Percentiles rank a stretch among this genome's conserved stretches.
phyloP scores from a whole-genome alignment of 2,888 invertebrate species.

The Eucera pruinosa region DNA sequence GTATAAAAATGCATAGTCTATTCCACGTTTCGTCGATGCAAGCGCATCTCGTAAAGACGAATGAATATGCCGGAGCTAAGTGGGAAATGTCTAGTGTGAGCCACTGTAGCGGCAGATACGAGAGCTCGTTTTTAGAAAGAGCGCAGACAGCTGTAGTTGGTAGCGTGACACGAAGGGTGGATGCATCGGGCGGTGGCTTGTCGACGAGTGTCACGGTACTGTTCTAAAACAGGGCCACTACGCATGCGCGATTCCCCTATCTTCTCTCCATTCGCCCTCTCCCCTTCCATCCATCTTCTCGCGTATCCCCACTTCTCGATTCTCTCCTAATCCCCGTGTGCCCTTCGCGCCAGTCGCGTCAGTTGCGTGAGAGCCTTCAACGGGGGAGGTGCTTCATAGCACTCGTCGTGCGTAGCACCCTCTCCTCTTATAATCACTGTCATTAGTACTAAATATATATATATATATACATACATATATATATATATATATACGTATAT shows the following conservation, averaged over 20 bases:
- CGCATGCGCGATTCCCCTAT: conserved; percentile 78
- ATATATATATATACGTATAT: conserved; percentile 24
- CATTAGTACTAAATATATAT: conserved; percentile 53
- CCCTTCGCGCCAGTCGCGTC: conserved; percentile 75
- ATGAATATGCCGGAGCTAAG: no score
- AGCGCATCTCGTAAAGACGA: no score
- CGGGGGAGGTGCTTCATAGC: conserved; percentile 80
- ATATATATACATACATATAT: neutral
- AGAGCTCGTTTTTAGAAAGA: conserved; percentile 26
- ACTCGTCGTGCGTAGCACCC: conserved; percentile 55
- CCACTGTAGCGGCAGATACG: no score
- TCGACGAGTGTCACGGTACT: conserved; percentile 75
- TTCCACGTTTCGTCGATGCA: no score
- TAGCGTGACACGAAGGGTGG: conserved; percentile 80
- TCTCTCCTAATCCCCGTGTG: conserved; percentile 67
- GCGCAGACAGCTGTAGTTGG: conserved; percentile 70
- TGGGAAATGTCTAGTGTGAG: no score
- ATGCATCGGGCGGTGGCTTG: conserved; percentile 85
- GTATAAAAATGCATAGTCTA: no score
- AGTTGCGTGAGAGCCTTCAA: conserved; percentile 84
- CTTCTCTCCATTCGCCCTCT: conserved; percentile 65
- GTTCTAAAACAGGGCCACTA: conserved; percentile 79
- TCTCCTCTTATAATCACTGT: conserved; percentile 67
- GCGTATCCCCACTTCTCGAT: conserved; percentile 48
- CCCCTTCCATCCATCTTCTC: conserved; percentile 68